These are phyloP conservation scores for Oncorhynchus clarkii DNA, from an alignment of 2,113 vertebrate species.

Conservation along the genomic window DNA sequence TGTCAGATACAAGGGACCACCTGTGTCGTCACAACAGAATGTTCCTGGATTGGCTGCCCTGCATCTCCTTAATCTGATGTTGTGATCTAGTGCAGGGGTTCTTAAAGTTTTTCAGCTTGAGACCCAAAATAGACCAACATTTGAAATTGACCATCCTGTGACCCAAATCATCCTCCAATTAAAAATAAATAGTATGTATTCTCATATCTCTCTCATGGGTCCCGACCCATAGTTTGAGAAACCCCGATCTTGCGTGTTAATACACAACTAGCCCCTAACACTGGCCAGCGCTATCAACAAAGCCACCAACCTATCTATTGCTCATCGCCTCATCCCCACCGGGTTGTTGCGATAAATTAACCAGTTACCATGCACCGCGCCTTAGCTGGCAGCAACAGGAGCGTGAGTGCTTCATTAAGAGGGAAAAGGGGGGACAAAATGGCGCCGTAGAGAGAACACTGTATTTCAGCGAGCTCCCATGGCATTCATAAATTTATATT, in stretches of 20 bases:
- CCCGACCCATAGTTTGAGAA: no score
- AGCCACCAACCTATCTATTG: slow-evolving; percentile 46
- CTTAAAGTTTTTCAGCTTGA: no score
- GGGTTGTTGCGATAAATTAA: slow-evolving; percentile 53
- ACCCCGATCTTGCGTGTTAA: neutral
- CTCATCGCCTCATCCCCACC: slow-evolving; percentile 34
- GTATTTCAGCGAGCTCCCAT: no score
- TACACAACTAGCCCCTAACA: slow-evolving; percentile 25
- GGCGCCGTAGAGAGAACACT: no score
- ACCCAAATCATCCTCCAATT: no score
- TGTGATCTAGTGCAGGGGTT: slow-evolving; percentile 24
- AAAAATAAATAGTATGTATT: no score
- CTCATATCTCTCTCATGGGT: no score
- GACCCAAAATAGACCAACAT: no score
- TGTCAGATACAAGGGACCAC: no score
- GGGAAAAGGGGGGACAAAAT: neutral
- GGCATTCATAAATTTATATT: no score
- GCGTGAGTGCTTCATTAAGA: slow-evolving; percentile 38
- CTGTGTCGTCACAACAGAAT: neutral
- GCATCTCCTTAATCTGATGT: slow-evolving; percentile 54
- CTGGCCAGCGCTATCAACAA: slow-evolving; percentile 49
- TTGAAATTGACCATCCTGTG: no score
- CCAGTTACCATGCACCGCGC: slow-evolving; percentile 46
- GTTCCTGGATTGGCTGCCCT: slow-evolving; percentile 32
- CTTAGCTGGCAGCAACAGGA: slow-evolving; percentile 28